These are phyloP conservation scores for Artibeus lituratus DNA, from an alignment of 2,797 vertebrate species.

Conservation along the genomic window DNA sequence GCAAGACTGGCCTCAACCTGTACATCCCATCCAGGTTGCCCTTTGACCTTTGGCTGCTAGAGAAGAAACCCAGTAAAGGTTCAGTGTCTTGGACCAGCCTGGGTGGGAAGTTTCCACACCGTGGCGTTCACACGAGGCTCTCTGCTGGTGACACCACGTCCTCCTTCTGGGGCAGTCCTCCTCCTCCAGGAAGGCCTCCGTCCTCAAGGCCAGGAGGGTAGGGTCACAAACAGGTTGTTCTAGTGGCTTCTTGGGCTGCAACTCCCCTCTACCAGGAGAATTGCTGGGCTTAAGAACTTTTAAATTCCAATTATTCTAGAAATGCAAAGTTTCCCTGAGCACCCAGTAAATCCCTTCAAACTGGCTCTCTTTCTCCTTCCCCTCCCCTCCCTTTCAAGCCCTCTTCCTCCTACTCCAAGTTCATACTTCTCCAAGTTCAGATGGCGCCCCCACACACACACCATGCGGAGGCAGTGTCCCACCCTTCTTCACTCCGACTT, in stretches of 20 bases:
- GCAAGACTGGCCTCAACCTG: background rate
- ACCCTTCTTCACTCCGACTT: background rate
- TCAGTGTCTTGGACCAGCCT: background rate
- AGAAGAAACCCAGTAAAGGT: background rate
- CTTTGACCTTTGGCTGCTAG: background rate
- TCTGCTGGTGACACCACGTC: background rate
- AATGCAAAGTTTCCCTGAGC: background rate
- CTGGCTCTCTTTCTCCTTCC: background rate
- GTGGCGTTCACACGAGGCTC: background rate
- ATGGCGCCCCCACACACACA: background rate
- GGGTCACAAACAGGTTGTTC: too few species aligned
- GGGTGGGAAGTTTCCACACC: background rate
- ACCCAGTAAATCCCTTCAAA: background rate
- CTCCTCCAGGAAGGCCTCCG: background rate
- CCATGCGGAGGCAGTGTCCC: too few species aligned
- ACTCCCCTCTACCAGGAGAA: background rate
- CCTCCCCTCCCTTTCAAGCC: too few species aligned
- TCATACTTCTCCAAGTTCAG: background rate
- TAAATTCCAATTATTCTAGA: background rate
- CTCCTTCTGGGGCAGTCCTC: background rate
- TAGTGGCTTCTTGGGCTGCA: background rate
- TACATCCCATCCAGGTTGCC: background rate
- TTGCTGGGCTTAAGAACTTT: background rate
- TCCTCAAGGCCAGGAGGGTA: background rate
- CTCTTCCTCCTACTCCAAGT: background rate